Evolutionary conservation across 2,113 vertebrate genomes (phyloP).

Genomic region (Ascaphus truei): DNA sequence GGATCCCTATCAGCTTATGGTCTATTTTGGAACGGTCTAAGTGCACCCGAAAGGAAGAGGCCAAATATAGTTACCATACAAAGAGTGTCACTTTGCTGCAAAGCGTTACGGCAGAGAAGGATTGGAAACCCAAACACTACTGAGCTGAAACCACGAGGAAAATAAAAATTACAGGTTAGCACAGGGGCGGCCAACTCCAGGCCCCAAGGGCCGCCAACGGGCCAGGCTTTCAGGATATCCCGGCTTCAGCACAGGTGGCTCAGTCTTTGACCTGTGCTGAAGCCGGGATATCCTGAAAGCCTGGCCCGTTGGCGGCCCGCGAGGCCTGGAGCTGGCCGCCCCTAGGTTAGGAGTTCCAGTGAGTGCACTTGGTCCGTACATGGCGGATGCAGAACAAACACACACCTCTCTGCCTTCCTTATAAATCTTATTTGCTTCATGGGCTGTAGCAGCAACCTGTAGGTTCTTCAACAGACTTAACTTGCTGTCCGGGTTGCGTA

Average conservation of each 20-base stretch:
- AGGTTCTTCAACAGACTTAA: constrained; percentile 88
- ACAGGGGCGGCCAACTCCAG: no score
- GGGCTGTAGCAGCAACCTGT: constrained; percentile 84
- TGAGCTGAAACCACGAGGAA: constrained; percentile 3
- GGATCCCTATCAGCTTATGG: no score
- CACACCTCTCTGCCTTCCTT: constrained; percentile 89
- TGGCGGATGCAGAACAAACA: constrained; percentile 33
- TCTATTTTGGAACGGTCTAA: not conserved
- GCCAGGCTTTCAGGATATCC: no score
- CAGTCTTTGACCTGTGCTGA: no score
- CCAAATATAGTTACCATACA: no score
- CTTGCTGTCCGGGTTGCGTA: constrained; percentile 92
- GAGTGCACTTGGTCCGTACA: not conserved
- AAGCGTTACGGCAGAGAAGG: not conserved
- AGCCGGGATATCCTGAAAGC: no score
- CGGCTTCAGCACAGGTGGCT: no score
- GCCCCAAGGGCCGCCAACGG: no score
- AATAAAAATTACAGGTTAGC: not conserved
- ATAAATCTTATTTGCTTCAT: constrained; percentile 81
- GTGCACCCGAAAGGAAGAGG: not conserved
- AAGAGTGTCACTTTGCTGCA: not conserved
- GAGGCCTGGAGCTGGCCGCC: no score
- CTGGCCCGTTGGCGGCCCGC: no score
- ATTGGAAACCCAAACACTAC: not conserved
- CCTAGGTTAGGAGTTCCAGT: constrained; percentile 3